Percentiles rank a stretch among this genome's conserved stretches.
Conservation (phyloP, 1,140 invertebrate species). For the Bombus pascuorum region DNA sequence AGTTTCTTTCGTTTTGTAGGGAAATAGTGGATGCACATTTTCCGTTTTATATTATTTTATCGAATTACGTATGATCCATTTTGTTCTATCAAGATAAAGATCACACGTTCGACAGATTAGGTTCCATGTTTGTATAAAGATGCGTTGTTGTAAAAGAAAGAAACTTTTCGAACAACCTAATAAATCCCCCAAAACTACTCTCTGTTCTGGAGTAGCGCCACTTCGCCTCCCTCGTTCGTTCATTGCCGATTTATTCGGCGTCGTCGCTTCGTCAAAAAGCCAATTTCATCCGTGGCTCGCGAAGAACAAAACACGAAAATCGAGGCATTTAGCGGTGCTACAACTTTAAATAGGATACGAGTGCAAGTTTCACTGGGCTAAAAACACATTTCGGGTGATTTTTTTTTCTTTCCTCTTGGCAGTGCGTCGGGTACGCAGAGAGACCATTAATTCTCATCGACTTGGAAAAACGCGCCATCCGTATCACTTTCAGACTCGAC, state of each 20-base stretch:
- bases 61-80: too few species aligned
- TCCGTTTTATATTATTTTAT: too few species aligned
- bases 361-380: neutral
- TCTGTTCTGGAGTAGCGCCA: neutral
- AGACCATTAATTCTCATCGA: slow-evolving; percentile 3
- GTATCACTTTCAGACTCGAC: slow-evolving; percentile 53
- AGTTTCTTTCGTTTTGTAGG: too few species aligned
- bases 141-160: too few species aligned
- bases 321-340: neutral
- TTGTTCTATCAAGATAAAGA: too few species aligned
- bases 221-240: neutral
- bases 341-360: neutral
- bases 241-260: slow-evolving; percentile 1
- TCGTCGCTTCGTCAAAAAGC: neutral
- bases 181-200: neutral
- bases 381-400: neutral
- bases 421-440: too few species aligned
- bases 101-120: too few species aligned
- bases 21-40: too few species aligned
- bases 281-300: neutral
- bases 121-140: too few species aligned
- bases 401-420: neutral
- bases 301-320: neutral
- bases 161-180: too few species aligned
- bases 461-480: slow-evolving; percentile 31